A percentile compares a stretch with the other conserved stretches of the same genome.
Conservation (phyloP, 1,140 invertebrate genomes). For the Harpegnathos saltator region DNA sequence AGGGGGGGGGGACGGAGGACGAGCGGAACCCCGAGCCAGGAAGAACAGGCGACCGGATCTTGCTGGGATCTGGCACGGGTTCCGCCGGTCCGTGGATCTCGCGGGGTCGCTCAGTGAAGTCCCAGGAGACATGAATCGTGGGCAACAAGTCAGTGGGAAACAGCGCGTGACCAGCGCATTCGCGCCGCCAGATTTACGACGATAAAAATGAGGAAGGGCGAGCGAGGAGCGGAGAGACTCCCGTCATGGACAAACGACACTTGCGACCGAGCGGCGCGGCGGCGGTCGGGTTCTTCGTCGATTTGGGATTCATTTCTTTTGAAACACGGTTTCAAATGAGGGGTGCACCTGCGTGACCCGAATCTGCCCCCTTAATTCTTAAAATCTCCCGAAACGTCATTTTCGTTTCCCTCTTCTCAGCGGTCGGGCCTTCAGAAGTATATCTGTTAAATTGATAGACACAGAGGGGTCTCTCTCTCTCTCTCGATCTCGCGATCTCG, state of each 20-base stretch:
- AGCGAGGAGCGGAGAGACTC: conserved; percentile 5
- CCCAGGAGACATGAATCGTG: conserved; percentile 71
- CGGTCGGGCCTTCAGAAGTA: no score
- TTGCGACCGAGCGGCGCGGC: no score
- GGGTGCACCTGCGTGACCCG: no score
- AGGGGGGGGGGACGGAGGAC: neutral
- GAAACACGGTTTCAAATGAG: no score
- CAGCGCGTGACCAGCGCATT: conserved; percentile 71
- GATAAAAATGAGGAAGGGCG: conserved; percentile 66
- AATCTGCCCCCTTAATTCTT: no score
- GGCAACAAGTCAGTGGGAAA: conserved; percentile 78
- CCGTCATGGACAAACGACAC: neutral
- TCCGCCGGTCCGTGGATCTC: conserved; percentile 35
- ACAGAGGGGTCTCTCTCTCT: no score
- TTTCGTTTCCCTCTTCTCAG: no score
- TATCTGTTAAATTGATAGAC: no score
- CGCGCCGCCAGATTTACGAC: conserved; percentile 66
- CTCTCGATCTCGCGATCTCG: no score
- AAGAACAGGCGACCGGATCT: conserved; percentile 65
- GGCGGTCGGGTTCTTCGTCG: no score
- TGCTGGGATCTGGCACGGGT: conserved; percentile 63
- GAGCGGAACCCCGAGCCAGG: conserved; percentile 40
- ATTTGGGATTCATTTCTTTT: no score
- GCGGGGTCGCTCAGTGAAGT: conserved; percentile 41
- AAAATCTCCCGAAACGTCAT: no score